Evolutionary conservation across 2,113 vertebrate genomes (phyloP), one percentile per base, ranked within the genome.

Genomic region (Eublepharis macularius): DNA sequence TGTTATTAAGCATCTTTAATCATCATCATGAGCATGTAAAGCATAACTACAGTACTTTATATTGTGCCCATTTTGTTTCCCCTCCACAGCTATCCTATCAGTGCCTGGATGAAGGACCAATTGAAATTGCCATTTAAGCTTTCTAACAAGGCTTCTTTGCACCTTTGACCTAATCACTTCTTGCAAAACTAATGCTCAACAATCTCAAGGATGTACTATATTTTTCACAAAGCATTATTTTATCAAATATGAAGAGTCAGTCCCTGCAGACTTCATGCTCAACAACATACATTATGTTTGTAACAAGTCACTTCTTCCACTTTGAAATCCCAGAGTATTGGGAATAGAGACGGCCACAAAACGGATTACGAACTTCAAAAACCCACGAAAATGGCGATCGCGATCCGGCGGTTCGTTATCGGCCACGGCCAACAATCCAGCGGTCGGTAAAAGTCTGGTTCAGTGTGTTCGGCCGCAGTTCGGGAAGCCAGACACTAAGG

Each of bases 221-320:
- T 80, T 14, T 0, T 17, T 32, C 8, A 16, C 12, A 32, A 0
- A 87, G 6, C 10, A 74, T 6, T 69, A 74, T 66, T 84, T 65
- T 76, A 36, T 69, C 54, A 41, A 80, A 54, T 0, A 0, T 63
- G 8, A 54, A 54, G 89, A 85, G 86, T 34, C 0, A 88, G 45
- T 80, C 29, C 39, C 45, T 81, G 2, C 45, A 88, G 68, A 10
- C 45, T 39, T 57, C 86, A 24, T 47, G 57, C 72, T 84, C 10
- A 14, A 17, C 60, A 81, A 60, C 29, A 41, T 47, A 39, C 17
- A 75, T 16, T 26, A 86, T n/a, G 24, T 79, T 47, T 73, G 0
- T 43, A 72, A 57, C 17, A 70, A 17, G 17, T 81, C 86, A 4
- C 66, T 80, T 90, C 86, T 49, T 60, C 68, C 41, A 47, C n/a